Base-by-base conservation (phyloP, 1,140 invertebrate species). In the Pectinophora gossypiella region DNA sequence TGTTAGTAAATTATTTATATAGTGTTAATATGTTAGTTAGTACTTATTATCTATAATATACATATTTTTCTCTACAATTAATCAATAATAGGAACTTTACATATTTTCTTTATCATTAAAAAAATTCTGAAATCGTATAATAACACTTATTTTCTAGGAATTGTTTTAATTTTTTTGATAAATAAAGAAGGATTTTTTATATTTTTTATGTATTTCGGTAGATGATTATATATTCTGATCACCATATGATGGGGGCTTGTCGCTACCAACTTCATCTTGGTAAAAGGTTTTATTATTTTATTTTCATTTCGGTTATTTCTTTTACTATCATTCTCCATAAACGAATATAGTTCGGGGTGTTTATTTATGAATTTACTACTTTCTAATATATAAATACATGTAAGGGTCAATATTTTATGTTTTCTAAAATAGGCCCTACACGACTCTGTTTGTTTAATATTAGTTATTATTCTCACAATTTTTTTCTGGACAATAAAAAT, bases 381-480 rank as follows among this genome's bases (percentile, higher is more conserved):
- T 19, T 51, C 48, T 1, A 51, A n/a, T 13, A 51, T 51, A 19
- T 51, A 51, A 7, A 51, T 22, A 19, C 19, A 42, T 2, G 48
- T 19, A 2, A 51, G 18, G 9, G 48, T 50, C 1, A 50, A 19
- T 4, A 50, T 50, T 22, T 27, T 10, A 42, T 9, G 20, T 23
- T 50, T 42, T 10, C 40, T 50, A 22, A 50, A 50, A 23, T 23
- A n/a, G 9, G 48, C 36, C 18, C 21, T 27, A 15, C 32, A 43
- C n/a, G 48, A 51, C 2, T 51, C 38, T 16, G 27, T 51, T 27
- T 51, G 38, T 10, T 51, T 16, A n/a, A 51, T 51, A 13, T 51
- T 43, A 43, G 38, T 16, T 18, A 51, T 13, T 19, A 51, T 51
- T 27, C 48, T 42, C 3, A 51, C 27, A n/a, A 20, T 27, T 13